These are phyloP conservation scores for Troilus luridus DNA, from an alignment of 2,888 invertebrate genomes.

Conservation along the genomic window DNA sequence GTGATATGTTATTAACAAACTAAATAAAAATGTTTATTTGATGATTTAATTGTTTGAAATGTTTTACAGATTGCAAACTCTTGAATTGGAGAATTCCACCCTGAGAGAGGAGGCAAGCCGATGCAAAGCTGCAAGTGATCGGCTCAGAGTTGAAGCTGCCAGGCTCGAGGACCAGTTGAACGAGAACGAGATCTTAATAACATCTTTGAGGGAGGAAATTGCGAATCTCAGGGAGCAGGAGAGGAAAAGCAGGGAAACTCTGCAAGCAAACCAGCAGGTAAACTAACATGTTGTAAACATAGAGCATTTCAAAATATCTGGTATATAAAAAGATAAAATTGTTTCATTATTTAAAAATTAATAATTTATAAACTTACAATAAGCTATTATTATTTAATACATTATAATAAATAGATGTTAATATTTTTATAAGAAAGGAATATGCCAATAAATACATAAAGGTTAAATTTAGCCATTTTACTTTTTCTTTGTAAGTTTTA, in stretches of 20 bases:
- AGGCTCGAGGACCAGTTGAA: slow-evolving; percentile 73
- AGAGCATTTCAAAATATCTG: not conserved
- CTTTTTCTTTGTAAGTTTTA: no score
- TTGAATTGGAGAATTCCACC: slow-evolving; percentile 78
- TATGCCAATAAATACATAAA: no score
- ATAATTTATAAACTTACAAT: not conserved
- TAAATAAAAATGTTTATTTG: no score
- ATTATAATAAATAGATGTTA: not conserved
- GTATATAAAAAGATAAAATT: not conserved
- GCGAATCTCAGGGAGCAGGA: slow-evolving; percentile 72
- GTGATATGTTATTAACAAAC: no score
- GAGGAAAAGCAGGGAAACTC: slow-evolving; percentile 71
- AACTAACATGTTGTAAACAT: not conserved
- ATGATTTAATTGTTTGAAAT: not conserved
- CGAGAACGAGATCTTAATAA: slow-evolving; percentile 69
- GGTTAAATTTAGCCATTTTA: no score
- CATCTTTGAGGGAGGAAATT: slow-evolving; percentile 73
- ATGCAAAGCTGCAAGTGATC: slow-evolving; percentile 77
- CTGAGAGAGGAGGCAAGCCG: slow-evolving; percentile 78
- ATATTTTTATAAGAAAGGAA: no score
- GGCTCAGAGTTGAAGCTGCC: slow-evolving; percentile 72
- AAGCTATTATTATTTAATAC: not conserved
- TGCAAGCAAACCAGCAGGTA: slow-evolving; percentile 67
- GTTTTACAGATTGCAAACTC: slow-evolving; percentile 74
- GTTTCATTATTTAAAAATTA: not conserved